Percentiles rank a stretch among this genome's conserved stretches.
Evolutionary conservation across 2,888 invertebrate species (phyloP).

Genomic region (Drosophila glabriapex): DNA sequence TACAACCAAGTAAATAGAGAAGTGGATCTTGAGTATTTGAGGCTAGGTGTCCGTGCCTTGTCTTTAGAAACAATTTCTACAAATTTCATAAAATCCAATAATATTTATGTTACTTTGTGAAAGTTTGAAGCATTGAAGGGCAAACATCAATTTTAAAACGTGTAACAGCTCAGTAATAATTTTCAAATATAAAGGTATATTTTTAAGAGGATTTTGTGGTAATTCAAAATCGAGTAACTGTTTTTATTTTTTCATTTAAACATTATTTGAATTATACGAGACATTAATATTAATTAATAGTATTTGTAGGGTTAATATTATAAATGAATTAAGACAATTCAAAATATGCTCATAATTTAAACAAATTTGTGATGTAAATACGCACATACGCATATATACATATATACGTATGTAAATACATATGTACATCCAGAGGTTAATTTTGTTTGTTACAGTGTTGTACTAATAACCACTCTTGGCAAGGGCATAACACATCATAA

Average conservation of each 20-base stretch:
- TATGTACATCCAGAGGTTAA: slow-evolving; percentile 14
- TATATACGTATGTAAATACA: slow-evolving; percentile 12
- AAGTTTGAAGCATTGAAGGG: background rate
- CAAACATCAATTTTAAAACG: background rate
- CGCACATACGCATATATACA: background rate
- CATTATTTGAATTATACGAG: background rate
- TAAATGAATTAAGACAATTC: background rate
- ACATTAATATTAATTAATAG: background rate
- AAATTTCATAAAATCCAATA: background rate
- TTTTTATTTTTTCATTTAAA: background rate
- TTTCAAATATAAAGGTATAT: background rate
- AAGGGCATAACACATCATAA: slow-evolving; percentile 61
- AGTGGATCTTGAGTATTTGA: slow-evolving; percentile 15
- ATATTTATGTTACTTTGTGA: background rate
- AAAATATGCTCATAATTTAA: background rate
- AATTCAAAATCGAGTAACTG: background rate
- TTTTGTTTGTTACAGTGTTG: slow-evolving; percentile 52
- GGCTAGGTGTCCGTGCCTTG: slow-evolving; percentile 17
- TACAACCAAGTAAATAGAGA: slow-evolving; percentile 5
- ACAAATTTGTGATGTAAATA: slow-evolving; percentile 4
- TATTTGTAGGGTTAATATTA: too few species aligned
- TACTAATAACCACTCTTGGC: slow-evolving; percentile 53
- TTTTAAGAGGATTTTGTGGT: background rate
- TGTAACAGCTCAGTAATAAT: background rate
- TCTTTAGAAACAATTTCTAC: background rate